Evolutionary conservation across 2,797 vertebrate species (phyloP), one percentile per base, ranked within the genome.

Genomic region (Tachyglossus aculeatus): DNA sequence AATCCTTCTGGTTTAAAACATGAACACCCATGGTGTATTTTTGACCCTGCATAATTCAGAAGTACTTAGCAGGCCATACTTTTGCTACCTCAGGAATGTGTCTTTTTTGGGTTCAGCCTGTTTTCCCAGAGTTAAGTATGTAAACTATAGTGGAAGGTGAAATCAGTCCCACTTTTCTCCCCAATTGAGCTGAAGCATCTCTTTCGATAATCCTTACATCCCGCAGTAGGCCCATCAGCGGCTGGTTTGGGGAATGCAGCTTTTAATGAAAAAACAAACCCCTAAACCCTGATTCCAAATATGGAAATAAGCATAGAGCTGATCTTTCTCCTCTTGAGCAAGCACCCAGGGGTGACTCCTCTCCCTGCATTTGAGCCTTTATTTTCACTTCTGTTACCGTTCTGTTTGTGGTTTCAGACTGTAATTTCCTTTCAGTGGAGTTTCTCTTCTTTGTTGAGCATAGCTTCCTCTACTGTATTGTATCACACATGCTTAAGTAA

Each of bases 281-380:
- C 22, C 0, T 6, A 1, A 0, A 18, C 15, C 19, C 36, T 38
- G 1, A 27, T 0, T 19, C 18, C 24, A 11, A 11, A 3, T 22
- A 44, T 5, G 13, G 41, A 19, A 43, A 6, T 12, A 43, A 43
- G 34, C n/a, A 44, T 31, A 19, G 34, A 44, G 24, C 16, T 58
- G 44, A 7, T 31, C 21, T 37, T 57, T n/a, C n/a, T n/a, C n/a
- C n/a, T n/a, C n/a, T n/a, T n/a, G n/a, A n/a, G 29, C 25, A 11
- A 45, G 34, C 18, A 47, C 38, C 45, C 5, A 50, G 44, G 5
- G 19, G 45, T n/a, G n/a, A n/a, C 47, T 50, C 57, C 44, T 50
- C 15, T 21, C 21, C 16, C 7, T 13, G 27, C 32, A 14, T 3
- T 24, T 47, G 38, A n/a, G 24, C 5, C 33, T 39, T 54, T 18